Percentiles rank a stretch among this genome's conserved stretches.
Conservation (phyloP, 2,888 invertebrate species). For the Polylopha cassiicola region DNA sequence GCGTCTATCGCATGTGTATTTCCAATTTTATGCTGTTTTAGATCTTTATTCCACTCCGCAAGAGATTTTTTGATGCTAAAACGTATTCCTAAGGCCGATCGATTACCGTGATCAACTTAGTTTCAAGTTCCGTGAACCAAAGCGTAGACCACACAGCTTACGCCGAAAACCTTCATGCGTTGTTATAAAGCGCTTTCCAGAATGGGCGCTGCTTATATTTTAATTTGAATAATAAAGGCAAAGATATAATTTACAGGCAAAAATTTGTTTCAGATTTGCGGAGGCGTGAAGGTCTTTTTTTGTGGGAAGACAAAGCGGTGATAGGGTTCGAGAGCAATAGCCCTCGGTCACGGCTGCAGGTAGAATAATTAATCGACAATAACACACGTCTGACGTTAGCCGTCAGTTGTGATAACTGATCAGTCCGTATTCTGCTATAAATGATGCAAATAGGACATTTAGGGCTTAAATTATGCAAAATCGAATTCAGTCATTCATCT, state of each 20-base stretch:
- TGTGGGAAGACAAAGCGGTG: slow-evolving; percentile 11
- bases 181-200: too few species aligned
- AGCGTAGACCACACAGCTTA: slow-evolving; percentile 29
- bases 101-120: slow-evolving; percentile 23
- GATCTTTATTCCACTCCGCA: slow-evolving; percentile 7
- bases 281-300: slow-evolving; percentile 32
- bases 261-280: slow-evolving; percentile 36
- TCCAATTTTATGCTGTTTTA: too few species aligned
- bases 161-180: too few species aligned
- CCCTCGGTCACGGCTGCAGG: slow-evolving; percentile 34
- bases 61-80: background rate
- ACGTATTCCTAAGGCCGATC: slow-evolving; percentile 11
- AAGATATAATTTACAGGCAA: slow-evolving; percentile 32
- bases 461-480: too few species aligned
- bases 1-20: too few species aligned
- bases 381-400: slow-evolving; percentile 28
- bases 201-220: background rate
- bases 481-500: too few species aligned
- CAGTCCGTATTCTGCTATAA: too few species aligned
- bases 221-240: slow-evolving; percentile 20
- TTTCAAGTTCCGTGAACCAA: slow-evolving; percentile 30
- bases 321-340: slow-evolving; percentile 26
- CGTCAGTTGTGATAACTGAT: slow-evolving; percentile 2
- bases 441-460: too few species aligned
- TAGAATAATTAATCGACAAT: slow-evolving; percentile 50